Conservation (phyloP, 2,888 invertebrate genomes). For the Marronus borbonicus region DNA sequence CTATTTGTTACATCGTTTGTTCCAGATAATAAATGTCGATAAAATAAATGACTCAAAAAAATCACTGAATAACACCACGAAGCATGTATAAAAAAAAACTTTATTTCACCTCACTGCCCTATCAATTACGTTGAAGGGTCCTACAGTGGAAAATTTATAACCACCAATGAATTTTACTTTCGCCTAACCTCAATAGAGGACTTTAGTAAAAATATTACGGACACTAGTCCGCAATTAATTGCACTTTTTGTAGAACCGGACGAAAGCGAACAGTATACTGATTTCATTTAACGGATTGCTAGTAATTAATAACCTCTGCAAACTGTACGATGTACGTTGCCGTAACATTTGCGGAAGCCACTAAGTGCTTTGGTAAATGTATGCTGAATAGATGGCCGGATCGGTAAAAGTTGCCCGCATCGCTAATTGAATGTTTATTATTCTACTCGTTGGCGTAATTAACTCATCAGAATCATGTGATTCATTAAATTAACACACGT, state of each 20-base stretch:
- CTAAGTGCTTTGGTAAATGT: constrained; percentile 2
- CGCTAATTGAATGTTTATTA: constrained; percentile 13
- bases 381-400: neutral
- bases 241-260: neutral
- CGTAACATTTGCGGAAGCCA: neutral
- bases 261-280: neutral
- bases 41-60: no score
- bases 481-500: neutral
- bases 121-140: neutral
- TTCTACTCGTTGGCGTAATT: neutral
- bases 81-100: neutral
- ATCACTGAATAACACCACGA: no score
- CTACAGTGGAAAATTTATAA: constrained; percentile 1
- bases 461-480: neutral
- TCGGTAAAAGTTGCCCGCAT: neutral
- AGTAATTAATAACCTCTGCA: constrained; percentile 15
- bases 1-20: no score
- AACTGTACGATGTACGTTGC: neutral
- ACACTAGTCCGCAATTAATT: constrained; percentile 2
- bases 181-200: neutral
- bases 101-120: neutral
- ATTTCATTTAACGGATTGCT: constrained; percentile 12
- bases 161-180: constrained; percentile 3
- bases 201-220: constrained; percentile 5
- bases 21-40: no score